phyloP scores from a whole-genome alignment of 2,113 vertebrate genomes.

The Oncorhynchus nerka region DNA sequence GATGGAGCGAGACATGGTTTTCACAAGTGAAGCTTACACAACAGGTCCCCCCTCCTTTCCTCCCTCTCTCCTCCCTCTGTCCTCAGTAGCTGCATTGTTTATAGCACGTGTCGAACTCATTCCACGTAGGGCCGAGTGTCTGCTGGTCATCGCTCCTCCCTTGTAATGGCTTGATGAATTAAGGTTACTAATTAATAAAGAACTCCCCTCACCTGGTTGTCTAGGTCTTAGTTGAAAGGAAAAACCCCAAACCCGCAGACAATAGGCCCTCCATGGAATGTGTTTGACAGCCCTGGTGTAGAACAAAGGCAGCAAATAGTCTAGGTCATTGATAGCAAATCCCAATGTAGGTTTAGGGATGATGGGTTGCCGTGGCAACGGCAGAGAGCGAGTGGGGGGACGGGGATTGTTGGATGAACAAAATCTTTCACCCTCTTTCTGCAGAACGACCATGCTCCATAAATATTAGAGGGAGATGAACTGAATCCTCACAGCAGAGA shows the following conservation, averaged over 20 bases:
- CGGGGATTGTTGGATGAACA: conserved; percentile 33
- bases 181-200: too few relatives aligned
- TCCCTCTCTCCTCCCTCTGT: background rate
- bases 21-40: background rate
- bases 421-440: conserved; percentile 8
- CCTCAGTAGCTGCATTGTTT: background rate
- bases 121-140: too few relatives aligned
- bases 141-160: too few relatives aligned
- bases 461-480: conserved; percentile 42
- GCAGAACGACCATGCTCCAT: conserved; percentile 32
- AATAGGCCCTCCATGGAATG: too few relatives aligned
- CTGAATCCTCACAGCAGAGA: background rate
- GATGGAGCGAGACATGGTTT: background rate
- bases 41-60: background rate
- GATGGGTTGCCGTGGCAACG: conserved; percentile 41
- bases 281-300: background rate
- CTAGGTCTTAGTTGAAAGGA: too few relatives aligned
- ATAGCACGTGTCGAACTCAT: background rate
- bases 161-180: too few relatives aligned
- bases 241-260: too few relatives aligned
- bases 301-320: background rate
- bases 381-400: conserved; percentile 13
- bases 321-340: conserved; percentile 4
- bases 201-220: too few relatives aligned
- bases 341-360: conserved; percentile 23